Conservation (phyloP, 2,888 invertebrate species). For the Diaprepes abbreviatus region DNA sequence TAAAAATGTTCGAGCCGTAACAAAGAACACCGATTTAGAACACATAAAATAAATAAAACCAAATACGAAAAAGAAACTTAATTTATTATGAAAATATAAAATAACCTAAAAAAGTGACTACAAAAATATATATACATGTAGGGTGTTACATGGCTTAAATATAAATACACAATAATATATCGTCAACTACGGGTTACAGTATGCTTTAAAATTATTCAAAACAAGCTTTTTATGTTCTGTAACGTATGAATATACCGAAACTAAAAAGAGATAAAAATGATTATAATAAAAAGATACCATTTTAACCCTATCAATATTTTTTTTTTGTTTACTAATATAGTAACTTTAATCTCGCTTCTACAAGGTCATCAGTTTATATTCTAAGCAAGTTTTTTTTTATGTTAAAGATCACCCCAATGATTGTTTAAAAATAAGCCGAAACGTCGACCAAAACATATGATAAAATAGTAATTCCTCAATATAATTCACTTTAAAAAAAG, state of each 20-base stretch:
- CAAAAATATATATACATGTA: constrained; percentile 58
- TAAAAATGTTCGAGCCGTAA: too few species aligned
- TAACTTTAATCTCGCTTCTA: constrained; percentile 4
- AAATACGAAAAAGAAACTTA: constrained; percentile 57
- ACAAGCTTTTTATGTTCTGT: constrained; percentile 27
- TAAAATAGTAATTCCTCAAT: too few species aligned
- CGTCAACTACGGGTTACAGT: constrained; percentile 27
- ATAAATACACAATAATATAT: constrained; percentile 34
- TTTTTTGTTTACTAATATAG: constrained; percentile 29
- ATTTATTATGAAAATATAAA: constrained; percentile 61
- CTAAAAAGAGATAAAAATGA: constrained; percentile 5
- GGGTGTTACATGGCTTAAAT: constrained; percentile 49
- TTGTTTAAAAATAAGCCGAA: too few species aligned
- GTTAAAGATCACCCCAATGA: too few species aligned
- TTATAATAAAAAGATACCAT: constrained; percentile 11
- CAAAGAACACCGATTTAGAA: too few species aligned
- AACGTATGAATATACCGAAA: constrained; percentile 7
- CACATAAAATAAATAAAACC: too few species aligned
- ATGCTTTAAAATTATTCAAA: constrained; percentile 26
- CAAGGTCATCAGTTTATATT: constrained; percentile 4
- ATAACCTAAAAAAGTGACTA: constrained; percentile 58
- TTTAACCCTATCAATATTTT: constrained; percentile 24
- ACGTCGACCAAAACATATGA: too few species aligned
- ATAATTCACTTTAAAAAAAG: too few species aligned
- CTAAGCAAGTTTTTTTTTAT: too few species aligned